Conservation (phyloP, 2,888 invertebrate genomes). For the Rutpela maculata region DNA sequence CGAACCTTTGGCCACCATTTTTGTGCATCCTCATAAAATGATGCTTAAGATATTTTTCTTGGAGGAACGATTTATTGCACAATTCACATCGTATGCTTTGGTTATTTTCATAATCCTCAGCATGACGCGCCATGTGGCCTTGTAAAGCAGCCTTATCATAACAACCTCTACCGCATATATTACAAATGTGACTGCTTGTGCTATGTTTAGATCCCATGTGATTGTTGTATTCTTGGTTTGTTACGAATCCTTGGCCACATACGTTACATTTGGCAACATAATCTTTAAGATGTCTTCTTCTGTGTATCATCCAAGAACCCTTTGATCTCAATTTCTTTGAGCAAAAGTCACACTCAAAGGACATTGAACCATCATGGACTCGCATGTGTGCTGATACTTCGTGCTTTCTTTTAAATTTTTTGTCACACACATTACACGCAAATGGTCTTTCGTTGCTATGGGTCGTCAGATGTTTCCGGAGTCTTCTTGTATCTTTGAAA, state of each 20-base stretch:
- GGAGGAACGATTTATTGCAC: constrained; percentile 60
- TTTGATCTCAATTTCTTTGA: constrained; percentile 74
- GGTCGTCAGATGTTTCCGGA: constrained; percentile 72
- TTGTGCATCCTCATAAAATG: constrained; percentile 62
- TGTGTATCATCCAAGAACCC: constrained; percentile 73
- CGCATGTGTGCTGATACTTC: constrained; percentile 55
- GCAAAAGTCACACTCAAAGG: constrained; percentile 75
- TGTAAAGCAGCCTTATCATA: constrained; percentile 62
- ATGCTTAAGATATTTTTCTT: constrained; percentile 55
- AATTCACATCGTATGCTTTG: constrained; percentile 58
- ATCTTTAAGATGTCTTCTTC: constrained; percentile 75
- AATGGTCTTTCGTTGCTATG: constrained; percentile 76
- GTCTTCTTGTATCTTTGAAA: constrained; percentile 70
- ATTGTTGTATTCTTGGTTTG: constrained; percentile 64
- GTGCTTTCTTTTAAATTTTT: constrained; percentile 54
- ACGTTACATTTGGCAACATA: constrained; percentile 72
- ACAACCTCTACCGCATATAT: constrained; percentile 63
- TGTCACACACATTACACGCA: constrained; percentile 55
- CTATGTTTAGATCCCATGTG: constrained; percentile 64
- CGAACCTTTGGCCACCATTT: constrained; percentile 57
- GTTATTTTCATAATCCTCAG: constrained; percentile 57
- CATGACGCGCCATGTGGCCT: constrained; percentile 63
- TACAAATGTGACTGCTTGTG: constrained; percentile 61
- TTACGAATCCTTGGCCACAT: constrained; percentile 70
- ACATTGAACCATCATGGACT: constrained; percentile 43